A percentile compares a stretch with the other conserved stretches of the same genome.
These are phyloP conservation scores for Petrocephalus sullivani DNA, from an alignment of 2,797 vertebrate species.

Conservation along the genomic window DNA sequence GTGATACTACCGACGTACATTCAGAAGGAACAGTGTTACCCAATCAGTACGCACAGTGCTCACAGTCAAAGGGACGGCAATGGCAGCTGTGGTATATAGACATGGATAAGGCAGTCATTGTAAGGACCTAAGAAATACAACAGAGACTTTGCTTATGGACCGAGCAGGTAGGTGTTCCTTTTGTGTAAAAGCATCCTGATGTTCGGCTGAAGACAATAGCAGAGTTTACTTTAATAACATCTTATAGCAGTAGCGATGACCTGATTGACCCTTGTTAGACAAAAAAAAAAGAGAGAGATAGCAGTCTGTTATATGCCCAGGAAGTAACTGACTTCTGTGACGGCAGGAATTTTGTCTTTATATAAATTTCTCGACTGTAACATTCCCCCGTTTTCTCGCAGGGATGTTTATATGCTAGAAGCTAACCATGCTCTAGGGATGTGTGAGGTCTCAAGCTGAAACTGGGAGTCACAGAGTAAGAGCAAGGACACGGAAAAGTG, in stretches of 20 bases:
- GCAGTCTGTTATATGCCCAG: background rate
- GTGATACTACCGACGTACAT: slow-evolving; percentile 1
- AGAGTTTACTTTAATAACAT: background rate
- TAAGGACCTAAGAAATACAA: background rate
- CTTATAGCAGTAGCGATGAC: background rate
- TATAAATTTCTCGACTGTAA: background rate
- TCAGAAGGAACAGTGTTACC: background rate
- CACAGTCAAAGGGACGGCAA: background rate
- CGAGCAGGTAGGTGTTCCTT: slow-evolving; percentile 12
- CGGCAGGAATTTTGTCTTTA: background rate
- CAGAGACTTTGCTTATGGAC: background rate
- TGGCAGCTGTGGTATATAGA: slow-evolving; percentile 11
- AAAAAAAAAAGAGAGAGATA: background rate
- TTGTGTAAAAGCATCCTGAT: background rate
- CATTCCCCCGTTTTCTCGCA: background rate
- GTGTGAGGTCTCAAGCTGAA: background rate
- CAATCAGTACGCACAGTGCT: background rate
- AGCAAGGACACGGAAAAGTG: slow-evolving; percentile 54
- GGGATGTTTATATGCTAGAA: background rate
- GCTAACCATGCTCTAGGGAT: background rate
- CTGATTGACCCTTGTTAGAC: background rate
- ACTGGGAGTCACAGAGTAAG: slow-evolving; percentile 33
- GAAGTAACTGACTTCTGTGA: slow-evolving; percentile 1
- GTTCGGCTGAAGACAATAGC: background rate
- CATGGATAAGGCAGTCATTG: background rate